phyloP scores from a whole-genome alignment of 2,797 vertebrate species.

The Cynopterus sphinx region DNA sequence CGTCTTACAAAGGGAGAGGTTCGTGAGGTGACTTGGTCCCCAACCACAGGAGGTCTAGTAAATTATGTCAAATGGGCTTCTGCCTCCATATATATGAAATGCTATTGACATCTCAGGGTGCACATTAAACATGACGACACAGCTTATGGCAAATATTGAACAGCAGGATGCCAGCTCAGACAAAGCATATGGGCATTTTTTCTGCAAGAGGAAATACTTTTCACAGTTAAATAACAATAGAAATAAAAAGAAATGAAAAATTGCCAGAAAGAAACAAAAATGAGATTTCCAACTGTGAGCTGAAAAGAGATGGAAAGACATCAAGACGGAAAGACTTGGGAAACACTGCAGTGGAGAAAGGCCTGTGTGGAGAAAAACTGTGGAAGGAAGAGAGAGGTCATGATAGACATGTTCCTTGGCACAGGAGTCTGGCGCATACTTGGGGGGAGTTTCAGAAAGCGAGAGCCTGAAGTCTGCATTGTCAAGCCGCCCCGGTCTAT shows the following conservation, averaged over 20 bases:
- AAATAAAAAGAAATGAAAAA: slow-evolving; percentile 69
- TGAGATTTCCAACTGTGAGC: slow-evolving; percentile 55
- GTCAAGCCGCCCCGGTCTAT: background rate
- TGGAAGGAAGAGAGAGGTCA: background rate
- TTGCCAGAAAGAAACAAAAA: slow-evolving; percentile 63
- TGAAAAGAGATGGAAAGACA: slow-evolving; percentile 53
- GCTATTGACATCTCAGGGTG: slow-evolving; percentile 42
- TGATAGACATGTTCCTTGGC: background rate
- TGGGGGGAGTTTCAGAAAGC: background rate
- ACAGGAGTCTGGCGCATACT: background rate
- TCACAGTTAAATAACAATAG: slow-evolving; percentile 75
- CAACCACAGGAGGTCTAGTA: background rate
- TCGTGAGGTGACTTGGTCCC: background rate
- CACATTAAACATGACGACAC: slow-evolving; percentile 30
- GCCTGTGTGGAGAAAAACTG: background rate
- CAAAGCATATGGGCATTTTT: slow-evolving; percentile 57
- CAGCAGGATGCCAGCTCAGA: slow-evolving; percentile 58
- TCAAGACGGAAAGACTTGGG: slow-evolving; percentile 52
- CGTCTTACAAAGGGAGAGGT: background rate
- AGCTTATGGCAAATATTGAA: slow-evolving; percentile 57
- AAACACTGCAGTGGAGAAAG: slow-evolving; percentile 18
- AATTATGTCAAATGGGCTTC: slow-evolving; percentile 31
- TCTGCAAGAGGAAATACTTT: slow-evolving; percentile 60
- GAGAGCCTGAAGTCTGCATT: background rate
- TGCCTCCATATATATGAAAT: background rate